Evolutionary conservation across 2,797 vertebrate species (phyloP).

Genomic region (Pelochelys cantorii): DNA sequence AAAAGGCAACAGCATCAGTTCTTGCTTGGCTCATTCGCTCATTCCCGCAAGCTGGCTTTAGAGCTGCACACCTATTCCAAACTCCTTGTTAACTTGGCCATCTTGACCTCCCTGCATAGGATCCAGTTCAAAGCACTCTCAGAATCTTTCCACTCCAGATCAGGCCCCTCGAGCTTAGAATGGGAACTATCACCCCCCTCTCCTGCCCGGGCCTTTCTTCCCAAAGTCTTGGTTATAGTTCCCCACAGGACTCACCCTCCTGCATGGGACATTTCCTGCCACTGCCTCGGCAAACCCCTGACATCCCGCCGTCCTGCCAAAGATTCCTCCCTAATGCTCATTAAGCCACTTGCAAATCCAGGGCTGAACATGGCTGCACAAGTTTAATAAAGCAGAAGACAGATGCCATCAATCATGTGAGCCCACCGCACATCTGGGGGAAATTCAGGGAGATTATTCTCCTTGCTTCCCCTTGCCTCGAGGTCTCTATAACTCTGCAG

Average conservation of each 20-base stretch:
- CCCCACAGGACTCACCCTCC: background rate
- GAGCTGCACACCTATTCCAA: background rate
- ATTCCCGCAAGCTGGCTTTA: fast-evolving
- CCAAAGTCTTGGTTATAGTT: fast-evolving
- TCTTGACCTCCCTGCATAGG: background rate
- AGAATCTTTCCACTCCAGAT: background rate
- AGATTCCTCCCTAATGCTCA: conserved; percentile 83
- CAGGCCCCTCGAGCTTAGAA: background rate
- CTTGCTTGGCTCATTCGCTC: background rate
- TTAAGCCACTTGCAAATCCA: conserved; percentile 85
- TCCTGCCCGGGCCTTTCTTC: background rate
- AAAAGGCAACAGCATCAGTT: fast-evolving
- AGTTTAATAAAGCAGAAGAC: conserved; percentile 85
- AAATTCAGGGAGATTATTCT: conserved; percentile 56
- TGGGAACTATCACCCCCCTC: background rate
- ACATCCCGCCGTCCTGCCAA: conserved; percentile 79
- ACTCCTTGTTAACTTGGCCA: background rate
- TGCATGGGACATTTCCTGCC: conserved; percentile 75
- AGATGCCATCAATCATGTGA: conserved; percentile 83
- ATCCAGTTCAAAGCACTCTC: background rate
- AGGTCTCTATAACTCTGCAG: conserved; percentile 49
- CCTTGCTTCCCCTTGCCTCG: conserved; percentile 47
- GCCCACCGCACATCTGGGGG: conserved; percentile 73
- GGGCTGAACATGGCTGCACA: conserved; percentile 76
- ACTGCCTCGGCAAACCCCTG: conserved; percentile 73